Evolutionary conservation across 23 tunicate species (phyloP).

Genomic region (Ascidia mentula): DNA sequence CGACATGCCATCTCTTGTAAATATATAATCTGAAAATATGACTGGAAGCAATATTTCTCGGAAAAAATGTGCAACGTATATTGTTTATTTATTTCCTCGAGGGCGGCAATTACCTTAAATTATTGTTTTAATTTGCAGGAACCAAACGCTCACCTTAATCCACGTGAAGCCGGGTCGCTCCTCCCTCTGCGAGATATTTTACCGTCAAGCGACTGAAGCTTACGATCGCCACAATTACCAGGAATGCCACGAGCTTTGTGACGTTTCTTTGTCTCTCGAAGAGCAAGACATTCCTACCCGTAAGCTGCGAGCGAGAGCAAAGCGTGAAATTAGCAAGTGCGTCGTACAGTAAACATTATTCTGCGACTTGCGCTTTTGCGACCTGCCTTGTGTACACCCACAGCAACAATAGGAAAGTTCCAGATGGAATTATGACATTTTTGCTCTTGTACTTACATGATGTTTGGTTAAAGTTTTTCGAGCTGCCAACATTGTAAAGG

Average conservation of each 20-base stretch:
- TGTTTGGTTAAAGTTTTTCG: too few relatives aligned
- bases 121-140: too few relatives aligned
- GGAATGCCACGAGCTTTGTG: constrained; percentile 61
- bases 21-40: too few relatives aligned
- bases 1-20: too few relatives aligned
- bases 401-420: too few relatives aligned
- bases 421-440: too few relatives aligned
- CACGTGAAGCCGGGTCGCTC: constrained; percentile 67
- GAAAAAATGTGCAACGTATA: too few relatives aligned
- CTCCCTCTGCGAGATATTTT: constrained; percentile 47
- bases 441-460: too few relatives aligned
- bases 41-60: too few relatives aligned
- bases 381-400: not conserved
- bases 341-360: constrained; percentile 41
- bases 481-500: too few relatives aligned
- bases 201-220: constrained; percentile 63
- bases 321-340: constrained; percentile 69
- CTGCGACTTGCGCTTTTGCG: not conserved
- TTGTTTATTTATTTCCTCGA: too few relatives aligned
- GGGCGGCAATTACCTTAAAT: too few relatives aligned
- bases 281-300: constrained; percentile 58
- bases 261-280: constrained; percentile 60
- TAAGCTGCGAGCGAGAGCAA: constrained; percentile 80
- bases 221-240: constrained; percentile 56
- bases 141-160: constrained; percentile 46